phyloP scores from a whole-genome alignment of 2,113 vertebrate species.

The Microcebus tavaratra region DNA sequence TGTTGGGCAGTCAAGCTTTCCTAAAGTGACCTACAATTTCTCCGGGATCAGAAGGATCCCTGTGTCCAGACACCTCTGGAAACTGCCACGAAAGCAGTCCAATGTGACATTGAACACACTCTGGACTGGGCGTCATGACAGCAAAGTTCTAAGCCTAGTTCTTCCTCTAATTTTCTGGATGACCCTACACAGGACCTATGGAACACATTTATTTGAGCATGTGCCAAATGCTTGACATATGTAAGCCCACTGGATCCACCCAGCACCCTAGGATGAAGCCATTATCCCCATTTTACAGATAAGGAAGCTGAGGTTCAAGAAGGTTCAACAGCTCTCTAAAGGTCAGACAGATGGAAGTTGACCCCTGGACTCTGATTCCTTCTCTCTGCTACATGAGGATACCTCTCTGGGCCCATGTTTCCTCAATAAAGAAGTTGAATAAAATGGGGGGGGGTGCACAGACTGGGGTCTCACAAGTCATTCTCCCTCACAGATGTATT shows the following conservation, averaged over 20 bases:
- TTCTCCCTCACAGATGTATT: not conserved
- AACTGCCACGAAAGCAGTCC: not conserved
- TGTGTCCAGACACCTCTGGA: not conserved
- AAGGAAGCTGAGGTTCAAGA: slow-evolving; percentile 28
- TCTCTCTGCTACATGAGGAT: not conserved
- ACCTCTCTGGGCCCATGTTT: not conserved
- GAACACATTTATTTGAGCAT: not conserved
- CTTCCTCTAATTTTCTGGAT: slow-evolving; percentile 29
- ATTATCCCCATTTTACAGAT: slow-evolving; percentile 23
- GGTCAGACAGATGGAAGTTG: slow-evolving; percentile 13
- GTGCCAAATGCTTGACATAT: not conserved
- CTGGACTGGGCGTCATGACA: not conserved
- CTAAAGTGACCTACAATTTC: not conserved
- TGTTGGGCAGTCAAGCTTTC: not conserved
- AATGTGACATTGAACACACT: not conserved
- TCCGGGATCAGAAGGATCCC: not conserved
- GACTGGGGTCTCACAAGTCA: not conserved
- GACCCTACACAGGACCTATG: not conserved
- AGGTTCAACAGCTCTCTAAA: not conserved
- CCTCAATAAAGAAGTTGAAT: not conserved
- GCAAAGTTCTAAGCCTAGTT: not conserved
- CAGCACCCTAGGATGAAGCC: slow-evolving; percentile 13
- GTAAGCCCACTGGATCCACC: not conserved
- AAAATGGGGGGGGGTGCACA: not conserved
- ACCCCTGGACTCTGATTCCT: not conserved